Evolutionary conservation across 2,113 vertebrate species (phyloP).

Genomic region (Lagenorhynchus albirostris): DNA sequence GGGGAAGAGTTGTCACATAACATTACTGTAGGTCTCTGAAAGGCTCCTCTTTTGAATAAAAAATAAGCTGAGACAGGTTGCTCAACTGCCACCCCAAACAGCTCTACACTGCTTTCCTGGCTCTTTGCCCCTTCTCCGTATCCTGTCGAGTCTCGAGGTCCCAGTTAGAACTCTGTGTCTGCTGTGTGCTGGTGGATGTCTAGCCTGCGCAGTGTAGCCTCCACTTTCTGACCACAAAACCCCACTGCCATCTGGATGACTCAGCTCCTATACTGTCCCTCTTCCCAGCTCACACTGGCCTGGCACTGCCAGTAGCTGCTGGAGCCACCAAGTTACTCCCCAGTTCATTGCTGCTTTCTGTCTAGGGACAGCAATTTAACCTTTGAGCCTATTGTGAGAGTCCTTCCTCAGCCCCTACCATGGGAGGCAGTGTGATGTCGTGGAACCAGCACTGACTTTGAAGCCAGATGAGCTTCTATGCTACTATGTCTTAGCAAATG

Average conservation of each 20-base stretch:
- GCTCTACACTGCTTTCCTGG: not conserved
- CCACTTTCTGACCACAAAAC: too few species aligned
- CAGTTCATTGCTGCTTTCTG: not conserved
- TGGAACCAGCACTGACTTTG: not conserved
- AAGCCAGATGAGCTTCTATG: not conserved
- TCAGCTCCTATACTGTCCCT: not conserved
- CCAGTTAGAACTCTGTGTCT: not conserved
- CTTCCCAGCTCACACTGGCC: not conserved
- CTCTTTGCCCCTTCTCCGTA: not conserved
- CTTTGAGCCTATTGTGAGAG: not conserved
- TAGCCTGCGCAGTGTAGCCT: not conserved
- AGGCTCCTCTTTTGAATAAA: not conserved
- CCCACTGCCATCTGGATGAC: fast-evolving
- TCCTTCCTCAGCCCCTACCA: not conserved
- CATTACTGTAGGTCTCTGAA: not conserved
- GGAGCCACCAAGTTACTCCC: not conserved
- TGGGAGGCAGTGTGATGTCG: not conserved
- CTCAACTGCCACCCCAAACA: fast-evolving
- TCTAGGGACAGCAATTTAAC: not conserved
- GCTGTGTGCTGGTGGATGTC: not conserved
- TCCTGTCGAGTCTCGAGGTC: not conserved
- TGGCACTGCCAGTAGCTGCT: not conserved
- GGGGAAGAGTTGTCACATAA: not conserved
- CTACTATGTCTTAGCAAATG: not conserved
- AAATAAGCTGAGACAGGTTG: not conserved